Conservation (phyloP, 2,888 invertebrate genomes). For the Eupithecia subfuscata region DNA sequence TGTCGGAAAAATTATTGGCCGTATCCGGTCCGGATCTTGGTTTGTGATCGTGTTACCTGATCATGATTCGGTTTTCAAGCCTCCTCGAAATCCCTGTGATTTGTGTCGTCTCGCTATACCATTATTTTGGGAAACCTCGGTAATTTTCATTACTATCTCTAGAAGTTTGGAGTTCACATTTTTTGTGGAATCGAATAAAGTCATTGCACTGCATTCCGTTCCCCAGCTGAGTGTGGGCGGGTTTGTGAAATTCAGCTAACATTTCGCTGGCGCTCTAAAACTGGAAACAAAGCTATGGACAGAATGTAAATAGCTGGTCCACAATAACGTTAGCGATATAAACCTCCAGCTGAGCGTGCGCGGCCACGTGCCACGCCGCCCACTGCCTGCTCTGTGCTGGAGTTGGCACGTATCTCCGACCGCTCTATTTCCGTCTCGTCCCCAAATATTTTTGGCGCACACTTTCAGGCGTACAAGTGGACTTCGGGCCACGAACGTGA, state of each 20-base stretch:
- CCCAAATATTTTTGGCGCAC: conserved; percentile 81
- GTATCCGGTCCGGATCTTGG: conserved; percentile 66
- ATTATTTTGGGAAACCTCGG: background rate
- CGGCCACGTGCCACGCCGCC: conserved; percentile 69
- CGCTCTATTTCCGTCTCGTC: conserved; percentile 77
- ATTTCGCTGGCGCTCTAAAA: conserved; percentile 39
- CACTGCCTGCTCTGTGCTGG: conserved; percentile 63
- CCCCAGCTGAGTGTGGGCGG: conserved; percentile 14
- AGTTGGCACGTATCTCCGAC: conserved; percentile 76
- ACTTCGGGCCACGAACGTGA: conserved; percentile 54
- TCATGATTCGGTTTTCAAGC: conserved; percentile 53
- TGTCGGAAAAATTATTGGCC: conserved; percentile 66
- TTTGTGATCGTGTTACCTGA: conserved; percentile 59
- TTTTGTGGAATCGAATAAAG: background rate
- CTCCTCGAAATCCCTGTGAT: conserved; percentile 23
- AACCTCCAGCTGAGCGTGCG: conserved; percentile 57
- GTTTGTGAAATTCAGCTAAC: conserved; percentile 30
- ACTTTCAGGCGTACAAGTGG: conserved; percentile 73
- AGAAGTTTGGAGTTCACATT: background rate
- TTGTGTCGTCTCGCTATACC: background rate
- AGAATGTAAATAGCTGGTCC: conserved; percentile 42
- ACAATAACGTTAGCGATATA: conserved; percentile 47
- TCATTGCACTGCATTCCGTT: conserved; percentile 9
- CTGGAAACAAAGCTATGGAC: conserved; percentile 41
- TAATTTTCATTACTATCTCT: background rate